phyloP scores from a whole-genome alignment of 2,113 vertebrate species.

The Bettongia penicillata region DNA sequence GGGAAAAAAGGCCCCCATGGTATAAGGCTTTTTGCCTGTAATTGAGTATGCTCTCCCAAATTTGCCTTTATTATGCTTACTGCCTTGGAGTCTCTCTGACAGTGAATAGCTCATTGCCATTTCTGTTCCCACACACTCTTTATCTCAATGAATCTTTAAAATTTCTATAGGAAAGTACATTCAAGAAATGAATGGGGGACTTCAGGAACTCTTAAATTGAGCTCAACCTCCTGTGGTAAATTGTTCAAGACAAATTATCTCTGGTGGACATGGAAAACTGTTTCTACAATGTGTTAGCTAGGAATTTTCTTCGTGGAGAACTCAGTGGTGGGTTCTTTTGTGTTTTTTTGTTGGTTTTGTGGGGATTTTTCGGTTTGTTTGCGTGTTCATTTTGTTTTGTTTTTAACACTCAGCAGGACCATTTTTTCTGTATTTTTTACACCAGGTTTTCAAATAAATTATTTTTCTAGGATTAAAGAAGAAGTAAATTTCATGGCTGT shows the following conservation, averaged over 20 bases:
- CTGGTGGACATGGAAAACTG: neutral
- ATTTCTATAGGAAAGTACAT: neutral
- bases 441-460: neutral
- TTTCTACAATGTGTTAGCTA: constrained; percentile 17
- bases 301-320: neutral
- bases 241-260: neutral
- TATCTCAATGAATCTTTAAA: neutral
- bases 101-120: neutral
- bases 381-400: too few species aligned
- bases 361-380: too few species aligned
- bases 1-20: neutral
- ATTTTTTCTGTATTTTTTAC: neutral
- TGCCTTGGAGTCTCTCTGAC: constrained; percentile 21
- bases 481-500: constrained; percentile 43
- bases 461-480: neutral
- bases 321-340: neutral
- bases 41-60: neutral
- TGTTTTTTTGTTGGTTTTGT: too few species aligned
- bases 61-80: neutral
- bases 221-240: neutral
- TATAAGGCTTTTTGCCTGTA: neutral
- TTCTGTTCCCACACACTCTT: constrained; percentile 8
- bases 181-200: neutral
- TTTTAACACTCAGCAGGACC: neutral
- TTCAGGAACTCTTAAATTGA: neutral